These are phyloP conservation scores for Atlantisia rogersi DNA, from an alignment of 2,113 vertebrate genomes.

Conservation along the genomic window DNA sequence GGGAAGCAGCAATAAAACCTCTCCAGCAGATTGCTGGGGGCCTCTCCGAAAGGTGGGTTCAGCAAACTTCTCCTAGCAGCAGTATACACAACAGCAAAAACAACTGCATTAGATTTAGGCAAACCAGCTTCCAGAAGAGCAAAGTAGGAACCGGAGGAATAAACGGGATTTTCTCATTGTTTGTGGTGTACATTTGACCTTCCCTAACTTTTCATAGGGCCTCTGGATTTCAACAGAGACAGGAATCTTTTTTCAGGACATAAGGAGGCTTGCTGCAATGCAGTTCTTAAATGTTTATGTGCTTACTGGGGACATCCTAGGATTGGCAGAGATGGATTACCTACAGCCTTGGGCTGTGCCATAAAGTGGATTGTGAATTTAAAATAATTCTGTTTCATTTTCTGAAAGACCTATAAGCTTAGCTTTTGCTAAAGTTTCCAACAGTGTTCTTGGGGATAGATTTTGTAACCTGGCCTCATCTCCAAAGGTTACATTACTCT, in stretches of 20 bases:
- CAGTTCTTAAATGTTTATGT: background rate
- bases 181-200: background rate
- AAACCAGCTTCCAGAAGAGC: background rate
- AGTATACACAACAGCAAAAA: background rate
- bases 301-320: background rate
- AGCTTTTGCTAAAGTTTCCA: background rate
- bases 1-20: background rate
- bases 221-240: conserved; percentile 5
- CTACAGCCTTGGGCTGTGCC: background rate
- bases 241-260: background rate
- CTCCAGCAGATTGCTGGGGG: background rate
- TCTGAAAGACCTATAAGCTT: background rate
- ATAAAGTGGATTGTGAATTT: conserved; percentile 13
- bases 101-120: background rate
- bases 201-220: background rate
- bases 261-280: background rate
- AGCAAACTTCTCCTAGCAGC: background rate
- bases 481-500: background rate
- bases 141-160: background rate
- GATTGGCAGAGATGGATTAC: background rate
- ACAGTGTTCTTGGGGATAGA: background rate
- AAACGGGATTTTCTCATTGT: background rate
- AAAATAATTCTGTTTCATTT: background rate
- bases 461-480: background rate
- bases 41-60: background rate